phyloP scores from a whole-genome alignment of 2,113 vertebrate genomes.

The Hippocampus comes region DNA sequence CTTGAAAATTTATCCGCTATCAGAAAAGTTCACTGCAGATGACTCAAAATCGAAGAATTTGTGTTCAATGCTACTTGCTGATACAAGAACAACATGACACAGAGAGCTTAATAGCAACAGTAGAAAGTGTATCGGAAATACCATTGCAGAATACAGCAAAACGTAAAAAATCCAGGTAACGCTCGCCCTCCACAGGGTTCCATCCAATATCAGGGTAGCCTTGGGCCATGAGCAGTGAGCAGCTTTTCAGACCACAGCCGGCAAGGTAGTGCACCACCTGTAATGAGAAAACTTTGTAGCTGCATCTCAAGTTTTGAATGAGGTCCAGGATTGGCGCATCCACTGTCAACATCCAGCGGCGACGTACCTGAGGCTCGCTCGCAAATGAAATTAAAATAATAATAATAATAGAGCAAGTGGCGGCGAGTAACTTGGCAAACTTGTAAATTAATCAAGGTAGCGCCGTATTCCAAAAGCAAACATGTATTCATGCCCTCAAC shows the following conservation, averaged over 20 bases:
- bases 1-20: neutral
- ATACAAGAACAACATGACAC: neutral
- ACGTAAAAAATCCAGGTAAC: conserved; percentile 91
- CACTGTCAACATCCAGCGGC: no score
- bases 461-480: neutral
- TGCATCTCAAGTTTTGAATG: no score
- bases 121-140: conserved; percentile 45
- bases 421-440: neutral
- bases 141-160: conserved; percentile 97
- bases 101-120: neutral
- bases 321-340: no score
- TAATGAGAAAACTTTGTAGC: conserved; percentile 9
- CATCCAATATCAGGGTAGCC: conserved; percentile 92
- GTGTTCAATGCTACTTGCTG: neutral
- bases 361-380: neutral
- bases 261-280: conserved; percentile 92
- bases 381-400: neutral
- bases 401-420: neutral
- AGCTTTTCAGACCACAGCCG: conserved; percentile 87
- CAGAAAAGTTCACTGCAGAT: neutral
- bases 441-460: neutral
- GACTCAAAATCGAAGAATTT: neutral
- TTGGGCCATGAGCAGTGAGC: conserved; percentile 83
- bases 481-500: neutral
- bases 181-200: conserved; percentile 95